Base-by-base conservation (phyloP, 2,888 invertebrate species). In the Ormyrus nitidulus region DNA sequence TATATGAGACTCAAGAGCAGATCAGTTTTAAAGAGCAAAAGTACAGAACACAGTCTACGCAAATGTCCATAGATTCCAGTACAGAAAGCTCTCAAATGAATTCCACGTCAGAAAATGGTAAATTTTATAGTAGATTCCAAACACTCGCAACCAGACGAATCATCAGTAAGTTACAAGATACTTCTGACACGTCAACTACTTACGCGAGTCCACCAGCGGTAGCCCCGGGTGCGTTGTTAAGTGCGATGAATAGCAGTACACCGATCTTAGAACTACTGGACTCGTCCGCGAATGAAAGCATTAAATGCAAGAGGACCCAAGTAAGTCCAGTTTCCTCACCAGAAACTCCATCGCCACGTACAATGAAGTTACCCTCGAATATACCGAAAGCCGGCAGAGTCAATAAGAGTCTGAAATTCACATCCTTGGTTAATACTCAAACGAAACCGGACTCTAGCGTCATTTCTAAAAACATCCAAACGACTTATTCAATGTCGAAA, bases 321-420 rank as follows among this genome's bases (percentile, higher is more conserved):
- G 78, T 90, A 5, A 90, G 89, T 83, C 89, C 89, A 0, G 90
- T 90, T 1, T 90, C 90, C 0, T 89, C 90, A 0, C 90, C 90
- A 4, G 90, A 88, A 82, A 90, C 89, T 2, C 90, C 90, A 5
- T 90, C 90, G 0, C 89, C 89, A 0, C 83, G 88, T 10, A 88
- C 87, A 1, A 88, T 90, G 84, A 87, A 81, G 71, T 77, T 90
- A 56, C 87, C 89, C 0, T 89, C 90, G 0, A 90, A 90, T 61
- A 84, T 87, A 49, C 87, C 87, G 2, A 85, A 84, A 51, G 75
- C 83, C 5, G 83, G 83, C 5, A 84, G 81, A 68, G 84, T 87
- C 13, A 83, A 79, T 2, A 87, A 82, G 73, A 80, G 86, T 48
- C 80, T 90, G 0, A 82, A 80, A 34, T 85, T 83, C 10, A 70